Evolutionary conservation across 1,140 invertebrate species (phyloP).

Genomic region (Conus betulinus): DNA sequence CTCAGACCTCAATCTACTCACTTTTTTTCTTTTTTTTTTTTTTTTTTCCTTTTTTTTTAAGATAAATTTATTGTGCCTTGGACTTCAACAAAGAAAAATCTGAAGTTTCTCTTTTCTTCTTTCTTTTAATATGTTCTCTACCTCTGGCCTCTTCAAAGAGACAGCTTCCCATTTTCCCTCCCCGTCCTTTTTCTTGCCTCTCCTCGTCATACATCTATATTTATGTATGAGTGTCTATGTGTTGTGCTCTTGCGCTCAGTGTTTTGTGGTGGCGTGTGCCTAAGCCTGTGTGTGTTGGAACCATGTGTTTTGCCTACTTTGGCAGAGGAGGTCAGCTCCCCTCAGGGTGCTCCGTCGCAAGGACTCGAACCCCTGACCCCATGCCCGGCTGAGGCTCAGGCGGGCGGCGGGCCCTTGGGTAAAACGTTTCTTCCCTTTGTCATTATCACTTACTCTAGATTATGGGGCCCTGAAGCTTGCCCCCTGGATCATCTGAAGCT

Average conservation of each 20-base stretch:
- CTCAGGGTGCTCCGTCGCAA: background rate
- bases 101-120: background rate
- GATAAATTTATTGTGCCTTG: too few species aligned
- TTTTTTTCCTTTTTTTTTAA: too few species aligned
- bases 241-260: background rate
- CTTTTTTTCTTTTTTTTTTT: too few species aligned
- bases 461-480: background rate
- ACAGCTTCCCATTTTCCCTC: background rate
- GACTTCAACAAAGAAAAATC: background rate
- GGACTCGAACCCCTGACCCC: constrained; percentile 20
- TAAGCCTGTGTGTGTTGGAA: constrained; percentile 24
- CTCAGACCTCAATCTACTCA: too few species aligned
- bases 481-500: background rate
- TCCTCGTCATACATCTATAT: background rate
- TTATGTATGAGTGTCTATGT: constrained; percentile 13
- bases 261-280: background rate
- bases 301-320: constrained; percentile 29
- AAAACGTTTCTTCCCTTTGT: constrained; percentile 31
- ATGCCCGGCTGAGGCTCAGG: constrained; percentile 20
- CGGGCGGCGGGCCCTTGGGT: constrained; percentile 14
- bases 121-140: background rate
- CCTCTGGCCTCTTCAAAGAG: background rate
- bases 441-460: constrained; percentile 15
- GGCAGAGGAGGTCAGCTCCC: constrained; percentile 27
- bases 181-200: background rate